Evolutionary conservation across 2,113 vertebrate genomes (phyloP).

Genomic region (Paratilapia polleni): DNA sequence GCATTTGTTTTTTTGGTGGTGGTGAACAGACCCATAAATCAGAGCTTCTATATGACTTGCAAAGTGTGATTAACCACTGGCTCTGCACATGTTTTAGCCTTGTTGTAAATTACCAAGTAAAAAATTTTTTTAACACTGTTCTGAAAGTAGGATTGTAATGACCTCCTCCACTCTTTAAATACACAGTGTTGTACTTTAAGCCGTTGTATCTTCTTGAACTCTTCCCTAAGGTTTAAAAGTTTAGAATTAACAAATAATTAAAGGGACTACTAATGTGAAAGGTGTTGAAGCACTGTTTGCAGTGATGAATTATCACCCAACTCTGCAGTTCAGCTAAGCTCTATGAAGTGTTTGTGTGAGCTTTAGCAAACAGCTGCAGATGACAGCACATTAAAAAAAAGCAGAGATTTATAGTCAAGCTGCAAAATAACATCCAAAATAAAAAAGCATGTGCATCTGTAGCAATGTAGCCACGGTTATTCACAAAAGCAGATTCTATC

Average conservation of each 20-base stretch:
- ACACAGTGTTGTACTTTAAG: background rate
- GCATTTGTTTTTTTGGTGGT: background rate
- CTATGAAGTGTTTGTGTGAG: background rate
- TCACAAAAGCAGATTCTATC: too few species aligned
- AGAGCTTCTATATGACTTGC: background rate
- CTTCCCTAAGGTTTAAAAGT: background rate
- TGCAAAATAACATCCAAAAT: too few species aligned
- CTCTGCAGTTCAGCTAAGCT: background rate
- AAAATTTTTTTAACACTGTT: background rate
- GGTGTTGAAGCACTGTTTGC: background rate
- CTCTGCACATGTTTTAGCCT: background rate
- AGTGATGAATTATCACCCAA: background rate
- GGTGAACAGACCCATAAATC: background rate
- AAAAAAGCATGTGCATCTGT: too few species aligned
- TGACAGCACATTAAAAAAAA: too few species aligned
- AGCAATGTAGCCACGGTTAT: too few species aligned
- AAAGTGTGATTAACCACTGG: background rate
- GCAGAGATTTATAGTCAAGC: too few species aligned
- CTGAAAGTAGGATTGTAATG: background rate
- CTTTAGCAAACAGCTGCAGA: too few species aligned
- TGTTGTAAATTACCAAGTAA: background rate
- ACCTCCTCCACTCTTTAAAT: background rate
- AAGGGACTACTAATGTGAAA: background rate
- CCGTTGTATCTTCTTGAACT: background rate
- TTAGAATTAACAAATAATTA: background rate